A percentile compares a stretch with the other conserved stretches of the same genome.
These are phyloP conservation scores for Napeogenes sylphis DNA, from an alignment of 2,888 invertebrate genomes.

Conservation along the genomic window DNA sequence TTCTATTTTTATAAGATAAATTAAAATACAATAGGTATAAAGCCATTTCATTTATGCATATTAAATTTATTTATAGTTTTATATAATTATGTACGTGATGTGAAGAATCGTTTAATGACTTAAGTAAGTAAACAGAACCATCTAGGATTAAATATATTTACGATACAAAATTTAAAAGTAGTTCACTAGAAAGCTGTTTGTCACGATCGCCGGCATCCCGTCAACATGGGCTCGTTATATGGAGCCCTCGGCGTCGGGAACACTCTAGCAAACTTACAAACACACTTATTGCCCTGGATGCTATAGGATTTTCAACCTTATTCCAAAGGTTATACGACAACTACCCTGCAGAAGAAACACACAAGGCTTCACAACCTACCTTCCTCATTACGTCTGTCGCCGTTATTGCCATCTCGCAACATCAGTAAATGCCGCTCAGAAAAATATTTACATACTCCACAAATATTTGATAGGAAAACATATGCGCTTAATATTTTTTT, in stretches of 20 bases:
- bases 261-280: constrained; percentile 47
- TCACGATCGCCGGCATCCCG: constrained; percentile 49
- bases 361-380: constrained; percentile 51
- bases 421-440: constrained; percentile 61
- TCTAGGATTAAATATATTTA: constrained; percentile 42
- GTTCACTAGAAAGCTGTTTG: constrained; percentile 47
- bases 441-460: constrained; percentile 66
- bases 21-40: no score
- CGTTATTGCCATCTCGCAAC: constrained; percentile 63
- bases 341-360: constrained; percentile 32
- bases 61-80: no score
- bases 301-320: constrained; percentile 53
- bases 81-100: no score
- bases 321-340: constrained; percentile 6
- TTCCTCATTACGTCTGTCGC: constrained; percentile 68
- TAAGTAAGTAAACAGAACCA: constrained; percentile 11
- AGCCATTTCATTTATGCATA: no score
- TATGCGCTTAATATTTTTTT: constrained; percentile 29
- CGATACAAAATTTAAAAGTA: constrained; percentile 54
- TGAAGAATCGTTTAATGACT: not conserved
- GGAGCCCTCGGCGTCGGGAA: constrained; percentile 59
- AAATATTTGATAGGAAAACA: constrained; percentile 42
- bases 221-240: constrained; percentile 62
- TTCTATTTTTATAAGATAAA: no score
- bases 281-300: constrained; percentile 40